Base-by-base conservation (phyloP, 2,888 invertebrate species). In the Corbicula japonica region DNA sequence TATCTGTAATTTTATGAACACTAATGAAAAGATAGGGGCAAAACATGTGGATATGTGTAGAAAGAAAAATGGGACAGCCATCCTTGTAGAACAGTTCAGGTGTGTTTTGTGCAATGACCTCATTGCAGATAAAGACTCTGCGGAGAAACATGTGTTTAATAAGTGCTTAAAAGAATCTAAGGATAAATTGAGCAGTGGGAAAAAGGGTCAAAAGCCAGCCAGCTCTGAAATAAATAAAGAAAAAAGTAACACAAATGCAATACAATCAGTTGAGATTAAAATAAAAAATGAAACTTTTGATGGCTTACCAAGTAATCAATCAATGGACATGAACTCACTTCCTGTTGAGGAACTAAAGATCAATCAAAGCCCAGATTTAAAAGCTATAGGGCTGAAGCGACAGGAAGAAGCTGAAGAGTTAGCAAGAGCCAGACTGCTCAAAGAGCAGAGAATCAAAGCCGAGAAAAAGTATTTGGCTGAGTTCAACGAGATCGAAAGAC, bases 71-170 rank as follows among this genome's bases (percentile, higher is more conserved):
- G 30, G 34, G n/a, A 34, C 63, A 21, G 83, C 79, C 8, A 46
- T 58, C 5, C 32, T 83, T 15, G 54, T 54, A 2, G 52, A 63
- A 18, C 18, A 76, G 32, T 84, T 41, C 30, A 62, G 56, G 32
- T 84, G 84, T 60, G 32, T 41, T n/a, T 82, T 84, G 81, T 84
- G 84, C 54, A 30, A 69, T 21, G 76, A 81, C 10, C 10, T 10
- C 12, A 41, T 12, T 12, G 18, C 41, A 41, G 41, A 12, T 12
- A 41, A 18, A 41, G 41, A 41, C 12, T 18, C 41, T 41, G 18
- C 10, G 41, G 41, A n/a, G n/a, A n/a, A n/a, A n/a, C n/a, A n/a
- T n/a, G n/a, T n/a, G n/a, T n/a, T n/a, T n/a, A n/a, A n/a, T n/a
- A n/a, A n/a, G n/a, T n/a, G n/a, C n/a, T n/a, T n/a, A n/a, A n/a